Conservation (phyloP, 2,888 invertebrate genomes). For the Chymomyza procnemis region DNA sequence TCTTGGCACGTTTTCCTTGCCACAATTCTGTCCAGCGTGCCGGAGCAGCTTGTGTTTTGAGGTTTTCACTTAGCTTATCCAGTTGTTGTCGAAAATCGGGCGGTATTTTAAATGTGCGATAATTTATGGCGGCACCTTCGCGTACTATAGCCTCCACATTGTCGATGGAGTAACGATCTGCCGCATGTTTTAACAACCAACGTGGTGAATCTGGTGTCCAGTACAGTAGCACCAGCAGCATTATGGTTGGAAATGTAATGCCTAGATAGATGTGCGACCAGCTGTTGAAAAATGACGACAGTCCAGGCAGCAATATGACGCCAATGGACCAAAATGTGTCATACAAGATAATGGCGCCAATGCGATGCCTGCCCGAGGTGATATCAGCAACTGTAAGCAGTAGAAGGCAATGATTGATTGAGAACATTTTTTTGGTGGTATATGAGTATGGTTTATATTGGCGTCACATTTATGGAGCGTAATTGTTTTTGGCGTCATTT, state of each 20-base stretch:
- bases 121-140: slow-evolving; percentile 76
- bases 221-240: slow-evolving; percentile 75
- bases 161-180: slow-evolving; percentile 62
- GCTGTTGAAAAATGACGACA: slow-evolving; percentile 75
- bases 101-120: slow-evolving; percentile 72
- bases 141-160: slow-evolving; percentile 75
- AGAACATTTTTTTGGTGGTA: too few species aligned
- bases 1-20: slow-evolving; percentile 73
- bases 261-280: slow-evolving; percentile 79
- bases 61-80: slow-evolving; percentile 62
- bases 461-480: too few species aligned
- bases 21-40: slow-evolving; percentile 75
- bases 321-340: slow-evolving; percentile 80
- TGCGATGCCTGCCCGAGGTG: slow-evolving; percentile 76
- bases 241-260: slow-evolving; percentile 78
- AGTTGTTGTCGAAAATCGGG: slow-evolving; percentile 73
- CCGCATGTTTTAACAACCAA: slow-evolving; percentile 77
- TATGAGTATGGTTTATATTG: too few species aligned
- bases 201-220: slow-evolving; percentile 80
- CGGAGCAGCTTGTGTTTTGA: slow-evolving; percentile 64
- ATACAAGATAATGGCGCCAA: slow-evolving; percentile 76
- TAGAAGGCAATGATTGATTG: not conserved
- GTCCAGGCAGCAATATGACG: slow-evolving; percentile 77
- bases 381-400: slow-evolving; percentile 76
- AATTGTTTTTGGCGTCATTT: too few species aligned